These are phyloP conservation scores for Fringilla coelebs DNA, from an alignment of 2,797 vertebrate species.

Conservation along the genomic window DNA sequence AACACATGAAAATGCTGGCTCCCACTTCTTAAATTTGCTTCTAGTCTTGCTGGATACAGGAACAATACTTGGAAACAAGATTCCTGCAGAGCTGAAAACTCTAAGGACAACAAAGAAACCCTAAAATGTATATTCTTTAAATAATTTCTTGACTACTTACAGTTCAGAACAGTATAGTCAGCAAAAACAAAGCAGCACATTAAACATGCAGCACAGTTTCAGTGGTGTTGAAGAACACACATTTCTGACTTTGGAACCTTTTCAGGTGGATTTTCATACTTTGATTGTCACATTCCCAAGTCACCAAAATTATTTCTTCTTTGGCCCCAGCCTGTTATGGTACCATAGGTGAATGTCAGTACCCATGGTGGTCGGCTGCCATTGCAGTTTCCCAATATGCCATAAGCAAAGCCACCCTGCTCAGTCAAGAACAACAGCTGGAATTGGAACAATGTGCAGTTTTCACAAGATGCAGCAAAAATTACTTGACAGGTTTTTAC, in stretches of 20 bases:
- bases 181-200: not conserved
- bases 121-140: slow-evolving; percentile 2
- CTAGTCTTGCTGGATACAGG: not conserved
- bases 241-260: not conserved
- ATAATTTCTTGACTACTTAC: not conserved
- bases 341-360: not conserved
- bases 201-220: not conserved
- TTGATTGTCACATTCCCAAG: not conserved
- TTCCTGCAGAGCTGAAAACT: slow-evolving; percentile 6
- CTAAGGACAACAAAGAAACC: slow-evolving; percentile 18
- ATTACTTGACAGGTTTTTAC: not conserved
- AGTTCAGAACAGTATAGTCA: not conserved
- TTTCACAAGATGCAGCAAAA: not conserved
- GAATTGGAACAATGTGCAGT: fast-evolving
- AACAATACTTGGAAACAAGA: slow-evolving; percentile 60
- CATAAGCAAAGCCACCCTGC: not conserved
- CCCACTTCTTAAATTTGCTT: not conserved
- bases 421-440: not conserved
- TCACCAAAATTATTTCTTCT: not conserved
- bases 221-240: not conserved
- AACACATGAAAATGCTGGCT: slow-evolving; percentile 25
- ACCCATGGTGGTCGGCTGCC: not conserved
- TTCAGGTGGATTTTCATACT: not conserved
- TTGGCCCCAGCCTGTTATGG: not conserved
- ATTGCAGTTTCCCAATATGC: not conserved